phyloP scores from a whole-genome alignment of 2,113 vertebrate genomes.

The Globicephala melas region DNA sequence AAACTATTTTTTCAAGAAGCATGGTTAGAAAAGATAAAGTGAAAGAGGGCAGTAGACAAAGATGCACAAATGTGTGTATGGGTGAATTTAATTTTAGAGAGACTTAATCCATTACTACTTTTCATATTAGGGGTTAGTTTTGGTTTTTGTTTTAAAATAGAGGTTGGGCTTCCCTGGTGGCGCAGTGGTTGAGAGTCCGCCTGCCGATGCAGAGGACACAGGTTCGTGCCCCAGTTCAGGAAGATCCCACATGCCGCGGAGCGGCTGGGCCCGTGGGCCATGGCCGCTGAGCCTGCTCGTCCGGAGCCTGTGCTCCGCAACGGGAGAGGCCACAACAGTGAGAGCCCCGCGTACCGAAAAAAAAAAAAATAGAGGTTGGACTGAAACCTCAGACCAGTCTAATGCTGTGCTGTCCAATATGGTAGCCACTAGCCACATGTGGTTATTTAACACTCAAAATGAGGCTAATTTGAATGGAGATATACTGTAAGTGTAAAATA shows the following conservation, averaged over 20 bases:
- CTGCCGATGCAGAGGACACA: too few species aligned
- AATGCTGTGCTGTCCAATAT: neutral
- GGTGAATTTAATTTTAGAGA: conserved; percentile 6
- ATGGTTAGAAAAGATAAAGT: neutral
- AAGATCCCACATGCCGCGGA: too few species aligned
- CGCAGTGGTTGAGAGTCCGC: too few species aligned
- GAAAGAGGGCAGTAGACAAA: neutral
- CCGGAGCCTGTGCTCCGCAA: too few species aligned
- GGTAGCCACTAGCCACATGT: neutral
- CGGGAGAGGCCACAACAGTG: too few species aligned
- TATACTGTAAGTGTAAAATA: neutral
- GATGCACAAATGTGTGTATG: neutral
- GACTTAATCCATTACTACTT: neutral
- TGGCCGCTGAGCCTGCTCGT: too few species aligned
- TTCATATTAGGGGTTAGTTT: conserved; percentile 1
- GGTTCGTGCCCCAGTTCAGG: too few species aligned
- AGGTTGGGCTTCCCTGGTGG: neutral
- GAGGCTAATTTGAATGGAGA: neutral
- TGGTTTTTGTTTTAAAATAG: neutral
- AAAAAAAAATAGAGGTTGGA: neutral
- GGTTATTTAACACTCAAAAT: neutral
- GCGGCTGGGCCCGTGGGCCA: too few species aligned
- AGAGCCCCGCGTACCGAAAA: too few species aligned
- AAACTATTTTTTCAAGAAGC: conserved; percentile 19
- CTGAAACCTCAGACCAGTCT: neutral